phyloP scores from a whole-genome alignment of 1,140 invertebrate species.

The Dendrolimus punctatus region DNA sequence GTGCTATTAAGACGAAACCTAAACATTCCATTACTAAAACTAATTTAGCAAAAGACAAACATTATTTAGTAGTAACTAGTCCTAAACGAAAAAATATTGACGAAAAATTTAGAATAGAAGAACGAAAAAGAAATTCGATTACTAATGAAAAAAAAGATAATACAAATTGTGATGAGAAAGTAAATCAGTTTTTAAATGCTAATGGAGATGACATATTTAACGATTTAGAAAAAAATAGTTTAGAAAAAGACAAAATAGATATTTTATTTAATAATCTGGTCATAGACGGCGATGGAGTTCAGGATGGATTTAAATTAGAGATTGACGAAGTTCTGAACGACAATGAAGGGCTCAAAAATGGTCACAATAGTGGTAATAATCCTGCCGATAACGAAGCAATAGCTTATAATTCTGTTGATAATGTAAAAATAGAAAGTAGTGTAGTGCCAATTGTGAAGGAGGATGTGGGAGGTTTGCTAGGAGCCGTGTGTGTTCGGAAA shows the following conservation, averaged over 20 bases:
- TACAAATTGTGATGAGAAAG: conserved; percentile 34
- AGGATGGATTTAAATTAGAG: conserved; percentile 20
- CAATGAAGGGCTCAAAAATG: conserved; percentile 33
- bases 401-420: conserved; percentile 21
- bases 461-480: conserved; percentile 48
- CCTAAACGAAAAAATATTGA: conserved; percentile 49
- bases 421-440: conserved; percentile 44
- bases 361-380: conserved; percentile 46
- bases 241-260: conserved; percentile 52
- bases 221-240: conserved; percentile 44
- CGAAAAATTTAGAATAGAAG: conserved; percentile 40
- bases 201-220: conserved; percentile 53
- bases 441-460: conserved; percentile 61
- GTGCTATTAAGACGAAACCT: conserved; percentile 67
- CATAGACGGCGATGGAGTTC: conserved; percentile 25
- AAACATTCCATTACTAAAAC: conserved; percentile 66
- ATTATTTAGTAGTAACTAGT: conserved; percentile 56
- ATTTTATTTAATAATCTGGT: conserved; percentile 51
- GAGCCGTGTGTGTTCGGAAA: conserved; percentile 64
- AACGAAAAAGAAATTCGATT: conserved; percentile 33
- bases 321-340: conserved; percentile 24
- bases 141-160: conserved; percentile 40
- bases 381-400: conserved; percentile 34
- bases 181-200: conserved; percentile 17
- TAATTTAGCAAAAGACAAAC: conserved; percentile 68